A percentile compares a stretch with the other conserved stretches of the same genome.
phyloP scores from a whole-genome alignment of 2,888 invertebrate species.

The Ellobium chinense region DNA sequence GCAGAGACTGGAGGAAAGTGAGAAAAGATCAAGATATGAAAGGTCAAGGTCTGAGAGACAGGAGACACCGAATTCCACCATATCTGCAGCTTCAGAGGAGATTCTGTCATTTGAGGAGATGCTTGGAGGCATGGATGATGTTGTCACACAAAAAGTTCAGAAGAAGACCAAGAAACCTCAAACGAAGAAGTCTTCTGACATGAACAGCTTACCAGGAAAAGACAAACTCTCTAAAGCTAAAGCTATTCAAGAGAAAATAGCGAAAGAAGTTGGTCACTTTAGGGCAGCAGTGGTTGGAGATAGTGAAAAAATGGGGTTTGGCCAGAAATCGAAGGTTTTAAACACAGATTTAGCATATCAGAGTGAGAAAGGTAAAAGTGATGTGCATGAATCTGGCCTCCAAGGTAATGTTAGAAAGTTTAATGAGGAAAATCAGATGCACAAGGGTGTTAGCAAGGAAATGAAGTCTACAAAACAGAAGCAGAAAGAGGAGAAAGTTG shows the following conservation, averaged over 20 bases:
- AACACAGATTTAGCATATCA: not conserved
- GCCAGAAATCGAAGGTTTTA: not conserved
- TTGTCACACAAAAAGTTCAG: not conserved
- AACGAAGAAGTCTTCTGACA: not conserved
- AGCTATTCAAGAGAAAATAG: not conserved
- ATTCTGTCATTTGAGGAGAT: slow-evolving; percentile 23
- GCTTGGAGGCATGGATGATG: slow-evolving; percentile 17
- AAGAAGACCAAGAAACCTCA: not conserved
- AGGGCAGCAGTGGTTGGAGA: not conserved
- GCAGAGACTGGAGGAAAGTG: slow-evolving; percentile 25
- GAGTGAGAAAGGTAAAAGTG: not conserved
- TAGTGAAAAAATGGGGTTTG: too few relatives aligned
- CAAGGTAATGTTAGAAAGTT: not conserved
- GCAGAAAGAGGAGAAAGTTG: not conserved
- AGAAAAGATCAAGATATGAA: slow-evolving; percentile 1
- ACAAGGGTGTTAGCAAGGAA: not conserved
- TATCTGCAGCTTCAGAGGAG: not conserved
- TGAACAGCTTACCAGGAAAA: too few relatives aligned
- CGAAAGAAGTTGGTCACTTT: not conserved
- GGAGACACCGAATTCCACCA: not conserved
- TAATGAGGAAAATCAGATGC: not conserved
- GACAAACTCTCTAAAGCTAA: not conserved
- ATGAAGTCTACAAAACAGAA: not conserved
- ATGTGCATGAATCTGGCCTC: not conserved
- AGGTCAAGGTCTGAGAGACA: not conserved